Percentiles rank a stretch among this genome's conserved stretches.
These are phyloP conservation scores for Steatornis caripensis DNA, from an alignment of 2,113 vertebrate species.

Conservation along the genomic window DNA sequence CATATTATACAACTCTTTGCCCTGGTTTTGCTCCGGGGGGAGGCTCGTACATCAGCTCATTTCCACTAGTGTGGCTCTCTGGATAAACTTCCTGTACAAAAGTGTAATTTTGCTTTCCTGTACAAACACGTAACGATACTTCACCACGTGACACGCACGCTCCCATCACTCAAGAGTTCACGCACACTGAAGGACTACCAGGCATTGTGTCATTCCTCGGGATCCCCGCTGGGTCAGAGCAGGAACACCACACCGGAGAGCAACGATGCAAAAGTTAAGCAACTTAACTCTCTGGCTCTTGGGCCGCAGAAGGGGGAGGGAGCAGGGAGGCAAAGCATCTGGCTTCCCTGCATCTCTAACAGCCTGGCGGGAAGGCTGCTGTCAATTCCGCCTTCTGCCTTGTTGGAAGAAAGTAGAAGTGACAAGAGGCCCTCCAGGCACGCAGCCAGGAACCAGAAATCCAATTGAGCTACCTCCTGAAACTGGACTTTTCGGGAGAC, in stretches of 20 bases:
- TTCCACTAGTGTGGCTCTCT: background rate
- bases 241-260: background rate
- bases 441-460: slow-evolving; percentile 60
- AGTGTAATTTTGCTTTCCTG: background rate
- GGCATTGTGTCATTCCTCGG: background rate
- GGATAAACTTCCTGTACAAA: background rate
- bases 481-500: slow-evolving; percentile 40
- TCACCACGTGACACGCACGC: background rate
- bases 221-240: background rate
- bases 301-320: background rate
- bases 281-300: background rate
- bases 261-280: slow-evolving; percentile 5
- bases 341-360: slow-evolving; percentile 24
- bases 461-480: slow-evolving; percentile 35
- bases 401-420: slow-evolving; percentile 60
- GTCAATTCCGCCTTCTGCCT: slow-evolving; percentile 62
- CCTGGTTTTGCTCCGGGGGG: background rate
- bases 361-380: slow-evolving; percentile 57
- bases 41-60: background rate
- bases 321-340: slow-evolving; percentile 53
- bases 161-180: background rate
- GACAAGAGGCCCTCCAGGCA: slow-evolving; percentile 62
- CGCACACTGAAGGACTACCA: too few species aligned
- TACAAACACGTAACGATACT: background rate
- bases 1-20: background rate